These are phyloP conservation scores for Drosophila sucinea DNA, from an alignment of 1,140 invertebrate species.

Conservation along the genomic window DNA sequence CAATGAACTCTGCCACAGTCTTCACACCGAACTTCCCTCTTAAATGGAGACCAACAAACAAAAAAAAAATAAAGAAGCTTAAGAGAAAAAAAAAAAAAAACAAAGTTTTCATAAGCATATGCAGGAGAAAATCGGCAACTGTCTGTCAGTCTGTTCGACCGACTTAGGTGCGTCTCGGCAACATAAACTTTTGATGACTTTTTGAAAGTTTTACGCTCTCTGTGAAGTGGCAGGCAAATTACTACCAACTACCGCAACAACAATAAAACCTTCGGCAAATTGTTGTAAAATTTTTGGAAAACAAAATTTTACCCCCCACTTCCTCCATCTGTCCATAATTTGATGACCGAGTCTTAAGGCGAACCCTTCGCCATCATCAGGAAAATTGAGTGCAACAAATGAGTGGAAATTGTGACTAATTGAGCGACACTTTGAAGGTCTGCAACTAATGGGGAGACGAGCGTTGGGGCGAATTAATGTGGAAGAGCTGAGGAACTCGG, in stretches of 20 bases:
- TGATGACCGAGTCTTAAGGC: constrained; percentile 30
- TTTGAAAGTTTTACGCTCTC: constrained; percentile 71
- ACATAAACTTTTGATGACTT: constrained; percentile 76
- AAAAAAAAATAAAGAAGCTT: constrained; percentile 37
- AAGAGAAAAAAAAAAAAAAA: constrained; percentile 44
- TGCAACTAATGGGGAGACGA: constrained; percentile 20
- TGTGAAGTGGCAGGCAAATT: constrained; percentile 65
- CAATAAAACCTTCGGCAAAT: constrained; percentile 30
- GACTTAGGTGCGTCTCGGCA: constrained; percentile 57
- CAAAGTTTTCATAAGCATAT: constrained; percentile 58
- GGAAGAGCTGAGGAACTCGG: background rate
- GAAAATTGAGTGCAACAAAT: constrained; percentile 38
- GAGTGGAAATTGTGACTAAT: constrained; percentile 35
- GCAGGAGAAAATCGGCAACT: constrained; percentile 33
- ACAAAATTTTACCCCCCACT: background rate
- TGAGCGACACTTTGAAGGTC: constrained; percentile 13
- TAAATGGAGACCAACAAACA: constrained; percentile 39
- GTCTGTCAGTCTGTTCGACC: constrained; percentile 6
- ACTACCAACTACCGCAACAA: constrained; percentile 28
- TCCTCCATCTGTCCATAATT: constrained; percentile 11
- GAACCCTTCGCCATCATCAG: constrained; percentile 11
- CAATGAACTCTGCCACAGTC: constrained; percentile 46
- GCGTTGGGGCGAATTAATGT: background rate
- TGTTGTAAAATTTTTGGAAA: constrained; percentile 8
- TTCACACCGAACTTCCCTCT: constrained; percentile 42